A percentile compares a stretch with the other conserved stretches of the same genome.
Evolutionary conservation across 2,888 invertebrate species (phyloP).

Genomic region (Trissoscelio sp.): DNA sequence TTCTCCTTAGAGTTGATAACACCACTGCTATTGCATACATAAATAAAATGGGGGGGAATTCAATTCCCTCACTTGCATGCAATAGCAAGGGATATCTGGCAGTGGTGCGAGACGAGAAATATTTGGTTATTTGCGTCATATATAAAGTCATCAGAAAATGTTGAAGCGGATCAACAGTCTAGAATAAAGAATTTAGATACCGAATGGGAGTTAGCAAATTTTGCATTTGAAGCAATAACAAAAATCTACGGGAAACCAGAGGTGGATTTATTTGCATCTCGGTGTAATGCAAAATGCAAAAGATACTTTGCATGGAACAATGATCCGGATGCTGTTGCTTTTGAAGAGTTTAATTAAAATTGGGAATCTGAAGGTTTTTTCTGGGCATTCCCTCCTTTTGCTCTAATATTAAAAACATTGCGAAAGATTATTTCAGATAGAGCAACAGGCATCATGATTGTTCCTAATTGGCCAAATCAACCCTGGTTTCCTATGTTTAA

Average conservation of each 20-base stretch:
- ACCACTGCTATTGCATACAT: slow-evolving; percentile 44
- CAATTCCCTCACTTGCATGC: background rate
- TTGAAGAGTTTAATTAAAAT: slow-evolving; percentile 50
- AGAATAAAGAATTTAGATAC: slow-evolving; percentile 34
- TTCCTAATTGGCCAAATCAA: background rate
- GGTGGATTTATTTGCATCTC: slow-evolving; percentile 63
- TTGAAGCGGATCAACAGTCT: slow-evolving; percentile 2
- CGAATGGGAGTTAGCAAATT: slow-evolving; percentile 54
- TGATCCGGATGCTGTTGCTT: slow-evolving; percentile 23
- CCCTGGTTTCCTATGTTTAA: no score
- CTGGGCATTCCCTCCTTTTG: slow-evolving; percentile 69
- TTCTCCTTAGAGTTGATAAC: slow-evolving; percentile 57
- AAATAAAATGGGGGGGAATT: slow-evolving; percentile 38
- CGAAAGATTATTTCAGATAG: slow-evolving; percentile 60
- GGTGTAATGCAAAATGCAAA: slow-evolving; percentile 48
- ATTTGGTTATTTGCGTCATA: slow-evolving; percentile 39
- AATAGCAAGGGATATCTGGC: slow-evolving; percentile 14
- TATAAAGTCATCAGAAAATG: background rate
- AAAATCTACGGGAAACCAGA: slow-evolving; percentile 38
- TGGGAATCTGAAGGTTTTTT: slow-evolving; percentile 41
- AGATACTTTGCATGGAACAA: slow-evolving; percentile 36
- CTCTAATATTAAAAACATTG: slow-evolving; percentile 52
- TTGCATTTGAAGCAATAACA: slow-evolving; percentile 30
- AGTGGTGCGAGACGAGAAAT: slow-evolving; percentile 29
- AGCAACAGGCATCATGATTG: slow-evolving; percentile 9